Evolutionary conservation across 2,888 invertebrate genomes (phyloP).

Genomic region (Chrysodeixis includens): DNA sequence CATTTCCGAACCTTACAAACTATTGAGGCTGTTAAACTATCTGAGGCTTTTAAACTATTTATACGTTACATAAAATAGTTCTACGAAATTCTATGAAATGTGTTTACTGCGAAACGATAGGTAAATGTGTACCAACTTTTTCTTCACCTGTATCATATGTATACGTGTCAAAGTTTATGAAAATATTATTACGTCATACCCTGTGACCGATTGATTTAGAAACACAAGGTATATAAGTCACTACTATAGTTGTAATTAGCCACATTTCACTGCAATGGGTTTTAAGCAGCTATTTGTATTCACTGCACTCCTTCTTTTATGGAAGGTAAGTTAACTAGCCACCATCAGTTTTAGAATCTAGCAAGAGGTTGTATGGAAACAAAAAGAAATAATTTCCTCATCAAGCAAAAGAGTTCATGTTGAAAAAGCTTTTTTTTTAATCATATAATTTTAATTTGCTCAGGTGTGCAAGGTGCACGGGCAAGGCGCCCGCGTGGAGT

Average conservation of each 20-base stretch:
- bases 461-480: conserved; percentile 40
- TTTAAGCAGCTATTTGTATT: conserved; percentile 58
- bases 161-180: conserved; percentile 70
- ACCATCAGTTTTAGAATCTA: too few relatives aligned
- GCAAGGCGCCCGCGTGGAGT: conserved; percentile 45
- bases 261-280: conserved; percentile 72
- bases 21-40: not conserved
- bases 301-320: conserved; percentile 54
- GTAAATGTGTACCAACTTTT: conserved; percentile 16
- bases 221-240: conserved; percentile 76
- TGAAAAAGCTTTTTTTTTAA: not conserved
- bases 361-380: too few relatives aligned
- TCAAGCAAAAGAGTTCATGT: not conserved
- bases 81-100: conserved; percentile 12
- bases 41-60: too few relatives aligned
- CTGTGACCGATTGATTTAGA: conserved; percentile 75
- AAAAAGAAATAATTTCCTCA: not conserved
- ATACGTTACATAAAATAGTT: too few relatives aligned
- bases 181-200: conserved; percentile 66
- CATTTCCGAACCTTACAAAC: not conserved
- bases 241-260: conserved; percentile 56
- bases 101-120: conserved; percentile 15
- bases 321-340: conserved; percentile 53
- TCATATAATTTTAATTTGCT: not conserved
- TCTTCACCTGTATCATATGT: conserved; percentile 35